Percentiles rank a stretch among this genome's conserved stretches.
These are phyloP conservation scores for Pediacus dermestoides DNA, from an alignment of 2,888 invertebrate species.

Conservation along the genomic window DNA sequence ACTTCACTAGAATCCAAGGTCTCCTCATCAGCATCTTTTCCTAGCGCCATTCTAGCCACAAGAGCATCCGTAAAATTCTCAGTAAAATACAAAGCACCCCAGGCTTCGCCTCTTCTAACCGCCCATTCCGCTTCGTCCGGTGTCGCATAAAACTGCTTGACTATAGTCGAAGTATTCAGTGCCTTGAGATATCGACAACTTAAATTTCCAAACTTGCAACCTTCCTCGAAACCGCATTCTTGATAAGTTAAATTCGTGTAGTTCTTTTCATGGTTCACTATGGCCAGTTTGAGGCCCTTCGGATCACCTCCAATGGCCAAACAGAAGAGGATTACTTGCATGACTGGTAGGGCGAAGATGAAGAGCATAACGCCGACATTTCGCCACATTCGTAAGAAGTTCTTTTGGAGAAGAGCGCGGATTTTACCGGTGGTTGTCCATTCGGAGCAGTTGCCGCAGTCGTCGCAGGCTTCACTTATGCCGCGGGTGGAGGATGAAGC, in stretches of 20 bases:
- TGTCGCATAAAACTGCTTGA: slow-evolving; percentile 66
- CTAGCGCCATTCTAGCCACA: slow-evolving; percentile 75
- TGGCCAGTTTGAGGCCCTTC: slow-evolving; percentile 73
- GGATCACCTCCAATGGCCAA: slow-evolving; percentile 88
- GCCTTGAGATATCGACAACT: slow-evolving; percentile 65
- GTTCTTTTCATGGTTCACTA: slow-evolving; percentile 65
- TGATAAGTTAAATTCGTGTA: slow-evolving; percentile 42
- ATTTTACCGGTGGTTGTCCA: slow-evolving; percentile 82
- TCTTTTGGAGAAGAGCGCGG: slow-evolving; percentile 79
- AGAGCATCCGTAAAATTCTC: slow-evolving; percentile 86
- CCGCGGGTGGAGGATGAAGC: slow-evolving; percentile 34
- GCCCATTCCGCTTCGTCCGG: slow-evolving; percentile 66
- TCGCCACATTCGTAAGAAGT: slow-evolving; percentile 87
- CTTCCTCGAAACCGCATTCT: slow-evolving; percentile 53
- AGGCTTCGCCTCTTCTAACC: slow-evolving; percentile 73
- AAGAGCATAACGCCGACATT: slow-evolving; percentile 92
- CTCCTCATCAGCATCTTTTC: slow-evolving; percentile 80
- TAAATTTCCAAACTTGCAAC: slow-evolving; percentile 69
- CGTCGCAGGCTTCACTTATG: slow-evolving; percentile 54
- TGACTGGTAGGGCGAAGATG: slow-evolving; percentile 86
- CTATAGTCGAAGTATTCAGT: slow-evolving; percentile 55
- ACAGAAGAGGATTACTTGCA: slow-evolving; percentile 92
- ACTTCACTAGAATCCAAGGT: slow-evolving; percentile 84
- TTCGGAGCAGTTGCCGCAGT: slow-evolving; percentile 56
- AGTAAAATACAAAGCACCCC: slow-evolving; percentile 87